Evolutionary conservation across 2,113 vertebrate genomes (phyloP).

Genomic region (Callopanchax toddi): DNA sequence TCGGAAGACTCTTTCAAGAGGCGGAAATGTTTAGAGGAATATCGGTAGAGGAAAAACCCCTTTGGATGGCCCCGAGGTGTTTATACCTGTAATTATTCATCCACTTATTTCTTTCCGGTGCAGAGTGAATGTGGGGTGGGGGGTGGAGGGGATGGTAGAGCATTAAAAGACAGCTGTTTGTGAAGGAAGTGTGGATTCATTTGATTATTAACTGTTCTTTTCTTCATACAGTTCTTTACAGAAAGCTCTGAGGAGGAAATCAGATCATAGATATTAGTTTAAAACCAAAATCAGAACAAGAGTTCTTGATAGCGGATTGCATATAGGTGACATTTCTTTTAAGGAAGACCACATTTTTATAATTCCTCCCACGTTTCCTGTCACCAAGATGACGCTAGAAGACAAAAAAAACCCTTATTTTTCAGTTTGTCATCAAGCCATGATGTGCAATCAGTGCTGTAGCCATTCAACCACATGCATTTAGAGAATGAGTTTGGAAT

Average conservation of each 20-base stretch:
- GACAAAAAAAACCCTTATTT: constrained; percentile 17
- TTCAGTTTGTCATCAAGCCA: not conserved
- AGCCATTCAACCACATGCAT: too few species aligned
- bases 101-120: constrained; percentile 66
- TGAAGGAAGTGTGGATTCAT: constrained; percentile 50
- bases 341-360: constrained; percentile 51
- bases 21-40: constrained; percentile 68
- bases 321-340: constrained; percentile 19
- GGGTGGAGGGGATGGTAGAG: not conserved
- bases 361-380: constrained; percentile 53
- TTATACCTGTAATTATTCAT: constrained; percentile 78
- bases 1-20: constrained; percentile 60
- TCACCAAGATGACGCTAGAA: constrained; percentile 27
- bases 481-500: too few species aligned
- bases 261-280: not conserved
- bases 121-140: constrained; percentile 22
- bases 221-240: too few species aligned
- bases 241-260: not conserved
- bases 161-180: constrained; percentile 69
- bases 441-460: not conserved
- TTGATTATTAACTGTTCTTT: constrained; percentile 39
- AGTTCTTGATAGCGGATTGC: not conserved
- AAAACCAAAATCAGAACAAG: not conserved
- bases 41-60: constrained; percentile 50
- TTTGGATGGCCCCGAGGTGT: constrained; percentile 70